Percentiles rank a stretch among this genome's conserved stretches.
These are phyloP conservation scores for Florisuga fusca DNA, from an alignment of 2,797 vertebrate species.

Conservation along the genomic window DNA sequence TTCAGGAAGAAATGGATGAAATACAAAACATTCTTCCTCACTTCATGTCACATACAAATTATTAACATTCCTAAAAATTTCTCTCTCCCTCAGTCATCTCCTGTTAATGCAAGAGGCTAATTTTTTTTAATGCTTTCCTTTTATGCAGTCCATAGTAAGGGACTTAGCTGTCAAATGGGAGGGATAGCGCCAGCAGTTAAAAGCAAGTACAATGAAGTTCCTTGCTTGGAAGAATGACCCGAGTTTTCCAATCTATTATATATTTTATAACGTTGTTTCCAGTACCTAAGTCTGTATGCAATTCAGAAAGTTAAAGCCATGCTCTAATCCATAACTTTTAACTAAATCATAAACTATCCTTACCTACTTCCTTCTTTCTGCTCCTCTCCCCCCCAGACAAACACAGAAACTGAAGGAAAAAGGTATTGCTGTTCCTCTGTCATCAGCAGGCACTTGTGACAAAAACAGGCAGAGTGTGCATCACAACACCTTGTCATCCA, in stretches of 20 bases:
- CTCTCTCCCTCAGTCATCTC: background rate
- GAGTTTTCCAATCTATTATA: background rate
- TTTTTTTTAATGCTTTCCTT: background rate
- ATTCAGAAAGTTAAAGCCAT: background rate
- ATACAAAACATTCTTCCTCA: constrained; percentile 14
- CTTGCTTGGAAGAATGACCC: background rate
- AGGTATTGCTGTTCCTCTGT: background rate
- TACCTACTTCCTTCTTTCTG: background rate
- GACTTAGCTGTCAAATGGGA: background rate
- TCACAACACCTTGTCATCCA: background rate
- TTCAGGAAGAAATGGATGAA: background rate
- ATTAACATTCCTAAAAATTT: constrained; percentile 41
- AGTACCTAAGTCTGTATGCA: background rate
- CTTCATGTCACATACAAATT: constrained; percentile 5
- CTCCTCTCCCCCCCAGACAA: background rate
- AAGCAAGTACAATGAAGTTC: background rate
- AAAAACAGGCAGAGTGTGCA: background rate
- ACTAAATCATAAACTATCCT: background rate
- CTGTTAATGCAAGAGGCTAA: background rate
- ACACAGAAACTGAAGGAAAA: background rate
- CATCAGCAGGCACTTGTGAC: background rate
- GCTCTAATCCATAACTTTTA: background rate
- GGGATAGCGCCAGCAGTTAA: background rate
- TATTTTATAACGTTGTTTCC: background rate
- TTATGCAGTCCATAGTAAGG: background rate